Percentiles rank a stretch among this genome's conserved stretches.
Conservation (phyloP, 2,113 vertebrate species). For the Orthonyx spaldingii region DNA sequence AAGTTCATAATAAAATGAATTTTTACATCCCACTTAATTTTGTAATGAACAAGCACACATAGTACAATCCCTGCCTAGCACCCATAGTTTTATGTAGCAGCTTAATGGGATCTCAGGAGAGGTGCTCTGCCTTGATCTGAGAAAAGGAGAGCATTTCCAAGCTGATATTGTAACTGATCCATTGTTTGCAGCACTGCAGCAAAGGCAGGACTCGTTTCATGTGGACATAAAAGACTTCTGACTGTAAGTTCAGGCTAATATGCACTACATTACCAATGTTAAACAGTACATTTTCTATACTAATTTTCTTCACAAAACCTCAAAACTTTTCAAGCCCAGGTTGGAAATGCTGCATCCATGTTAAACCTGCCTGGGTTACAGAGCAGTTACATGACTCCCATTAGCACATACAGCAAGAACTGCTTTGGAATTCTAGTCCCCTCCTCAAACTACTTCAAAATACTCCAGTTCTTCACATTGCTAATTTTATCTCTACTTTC, state of each 20-base stretch:
- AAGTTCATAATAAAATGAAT: not conserved
- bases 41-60: not conserved
- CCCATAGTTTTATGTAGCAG: not conserved
- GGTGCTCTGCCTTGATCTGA: not conserved
- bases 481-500: not conserved
- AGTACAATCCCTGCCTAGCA: not conserved
- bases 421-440: not conserved
- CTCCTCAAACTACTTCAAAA: not conserved
- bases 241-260: not conserved
- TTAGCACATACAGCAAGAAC: not conserved
- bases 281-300: not conserved
- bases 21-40: not conserved
- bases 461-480: not conserved
- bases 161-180: not conserved
- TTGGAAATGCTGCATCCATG: not conserved
- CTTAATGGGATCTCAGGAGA: conserved; percentile 1
- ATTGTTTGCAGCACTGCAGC: not conserved
- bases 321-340: not conserved
- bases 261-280: not conserved
- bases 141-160: not conserved
- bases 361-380: not conserved
- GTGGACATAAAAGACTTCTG: not conserved
- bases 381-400: not conserved
- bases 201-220: not conserved
- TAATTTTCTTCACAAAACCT: not conserved